Evolutionary conservation across 2,888 invertebrate species (phyloP).

Genomic region (Cryptocephalus moraei): DNA sequence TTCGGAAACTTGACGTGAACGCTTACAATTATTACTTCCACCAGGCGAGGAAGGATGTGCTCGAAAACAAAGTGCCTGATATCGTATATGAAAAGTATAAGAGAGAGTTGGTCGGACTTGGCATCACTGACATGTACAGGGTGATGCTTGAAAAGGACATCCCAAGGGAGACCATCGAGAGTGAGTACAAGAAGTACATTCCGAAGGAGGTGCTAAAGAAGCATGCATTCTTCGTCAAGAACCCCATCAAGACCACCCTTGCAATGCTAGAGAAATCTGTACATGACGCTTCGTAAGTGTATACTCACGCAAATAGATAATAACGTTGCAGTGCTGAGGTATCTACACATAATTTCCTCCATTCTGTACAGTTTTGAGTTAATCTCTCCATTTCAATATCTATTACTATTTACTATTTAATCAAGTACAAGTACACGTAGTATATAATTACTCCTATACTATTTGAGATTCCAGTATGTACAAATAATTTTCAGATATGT

Average conservation of each 20-base stretch:
- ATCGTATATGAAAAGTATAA: slow-evolving; percentile 68
- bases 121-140: slow-evolving; percentile 80
- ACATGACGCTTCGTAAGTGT: slow-evolving; percentile 50
- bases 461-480: background rate
- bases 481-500: slow-evolving; percentile 43
- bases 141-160: slow-evolving; percentile 67
- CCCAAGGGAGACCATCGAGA: slow-evolving; percentile 56
- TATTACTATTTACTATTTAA: no score
- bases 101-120: slow-evolving; percentile 70
- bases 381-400: no score
- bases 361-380: no score
- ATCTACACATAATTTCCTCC: no score
- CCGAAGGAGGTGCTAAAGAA: slow-evolving; percentile 67
- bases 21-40: slow-evolving; percentile 81
- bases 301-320: no score
- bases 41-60: slow-evolving; percentile 74
- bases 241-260: slow-evolving; percentile 60
- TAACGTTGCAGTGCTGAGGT: no score
- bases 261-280: slow-evolving; percentile 45
- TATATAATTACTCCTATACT: no score
- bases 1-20: slow-evolving; percentile 57
- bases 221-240: slow-evolving; percentile 66
- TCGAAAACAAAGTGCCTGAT: slow-evolving; percentile 69
- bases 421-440: no score
- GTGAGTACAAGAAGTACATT: slow-evolving; percentile 73